Evolutionary conservation across 2,888 invertebrate genomes (phyloP).

Genomic region (Catocala nupta): DNA sequence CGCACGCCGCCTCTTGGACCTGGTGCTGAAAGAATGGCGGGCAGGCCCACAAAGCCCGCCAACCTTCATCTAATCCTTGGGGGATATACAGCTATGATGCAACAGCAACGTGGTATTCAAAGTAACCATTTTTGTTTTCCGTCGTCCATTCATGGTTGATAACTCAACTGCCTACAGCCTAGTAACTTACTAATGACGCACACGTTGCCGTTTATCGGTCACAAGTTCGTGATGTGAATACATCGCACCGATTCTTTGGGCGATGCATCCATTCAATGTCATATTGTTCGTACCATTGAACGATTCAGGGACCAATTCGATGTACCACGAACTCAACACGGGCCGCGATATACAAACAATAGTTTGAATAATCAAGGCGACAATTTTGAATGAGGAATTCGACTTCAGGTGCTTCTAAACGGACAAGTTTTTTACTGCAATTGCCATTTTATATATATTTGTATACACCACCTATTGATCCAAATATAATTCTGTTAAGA

Average conservation of each 20-base stretch:
- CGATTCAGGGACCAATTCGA: constrained; percentile 45
- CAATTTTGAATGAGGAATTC: no score
- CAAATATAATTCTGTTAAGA: no score
- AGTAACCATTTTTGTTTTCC: constrained; percentile 18
- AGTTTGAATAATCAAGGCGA: no score
- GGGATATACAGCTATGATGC: no score
- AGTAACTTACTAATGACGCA: constrained; percentile 50
- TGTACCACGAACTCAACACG: constrained; percentile 26
- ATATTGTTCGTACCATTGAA: constrained; percentile 39
- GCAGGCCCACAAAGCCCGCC: no score
- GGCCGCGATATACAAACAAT: constrained; percentile 15
- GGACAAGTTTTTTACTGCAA: no score
- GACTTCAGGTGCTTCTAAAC: no score
- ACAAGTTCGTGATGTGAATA: constrained; percentile 46
- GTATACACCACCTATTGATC: no score
- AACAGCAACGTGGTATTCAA: neutral
- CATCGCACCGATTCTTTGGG: constrained; percentile 30
- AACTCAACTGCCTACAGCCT: constrained; percentile 26
- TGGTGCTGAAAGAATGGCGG: no score
- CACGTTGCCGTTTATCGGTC: constrained; percentile 31
- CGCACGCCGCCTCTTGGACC: no score
- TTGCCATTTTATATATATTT: no score
- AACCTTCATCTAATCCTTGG: no score
- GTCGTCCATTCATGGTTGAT: constrained; percentile 32
- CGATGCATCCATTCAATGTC: constrained; percentile 53